Conservation (phyloP, 2,797 vertebrate species). For the Protosalanx chinensis region DNA sequence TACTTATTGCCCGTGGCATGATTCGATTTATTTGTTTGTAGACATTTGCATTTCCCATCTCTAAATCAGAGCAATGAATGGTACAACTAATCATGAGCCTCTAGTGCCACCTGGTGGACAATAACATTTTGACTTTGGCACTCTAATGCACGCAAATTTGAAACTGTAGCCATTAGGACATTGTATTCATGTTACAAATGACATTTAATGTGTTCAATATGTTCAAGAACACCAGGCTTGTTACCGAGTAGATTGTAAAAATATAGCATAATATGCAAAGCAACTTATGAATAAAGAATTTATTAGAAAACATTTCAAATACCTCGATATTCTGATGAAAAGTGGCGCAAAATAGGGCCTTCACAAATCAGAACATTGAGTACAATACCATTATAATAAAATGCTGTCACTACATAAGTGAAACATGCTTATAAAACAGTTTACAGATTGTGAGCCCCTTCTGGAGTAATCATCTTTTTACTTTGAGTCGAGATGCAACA, state of each 20-base stretch:
- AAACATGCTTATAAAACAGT: not conserved
- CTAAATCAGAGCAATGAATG: not conserved
- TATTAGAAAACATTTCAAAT: not conserved
- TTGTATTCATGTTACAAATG: not conserved
- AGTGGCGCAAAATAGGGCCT: not conserved
- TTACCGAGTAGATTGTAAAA: not conserved
- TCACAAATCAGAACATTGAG: not conserved
- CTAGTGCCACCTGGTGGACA: constrained; percentile 63
- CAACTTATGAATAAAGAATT: not conserved
- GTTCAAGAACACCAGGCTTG: not conserved
- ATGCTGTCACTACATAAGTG: not conserved
- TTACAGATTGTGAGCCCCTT: not conserved
- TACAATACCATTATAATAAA: not conserved
- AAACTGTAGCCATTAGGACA: not conserved
- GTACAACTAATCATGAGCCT: constrained; percentile 26
- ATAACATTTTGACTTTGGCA: constrained; percentile 6
- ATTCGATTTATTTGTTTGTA: not conserved
- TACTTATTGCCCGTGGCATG: not conserved
- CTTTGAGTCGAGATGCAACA: too few relatives aligned
- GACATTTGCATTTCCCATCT: not conserved
- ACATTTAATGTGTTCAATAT: not conserved
- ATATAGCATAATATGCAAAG: not conserved
- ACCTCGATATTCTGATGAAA: not conserved
- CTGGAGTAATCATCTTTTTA: not conserved
- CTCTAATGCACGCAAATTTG: not conserved